Percentiles rank a stretch among this genome's conserved stretches.
These are phyloP conservation scores for Hexactinellida sp. DNA, from an alignment of 37 sponge, comb jelly and placozoan genomes.

Conservation along the genomic window DNA sequence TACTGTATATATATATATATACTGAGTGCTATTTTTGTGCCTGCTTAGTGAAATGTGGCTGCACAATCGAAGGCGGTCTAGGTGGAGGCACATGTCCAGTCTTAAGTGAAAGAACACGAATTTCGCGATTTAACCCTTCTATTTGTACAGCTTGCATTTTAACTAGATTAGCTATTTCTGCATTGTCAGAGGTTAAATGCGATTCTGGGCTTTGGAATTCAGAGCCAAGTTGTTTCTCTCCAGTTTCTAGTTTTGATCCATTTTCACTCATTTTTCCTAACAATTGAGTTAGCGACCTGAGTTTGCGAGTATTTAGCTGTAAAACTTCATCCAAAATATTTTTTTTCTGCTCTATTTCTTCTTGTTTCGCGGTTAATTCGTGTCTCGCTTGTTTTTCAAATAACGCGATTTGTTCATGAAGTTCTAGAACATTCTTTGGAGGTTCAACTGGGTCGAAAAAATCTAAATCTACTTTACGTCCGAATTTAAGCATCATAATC, in stretches of 20 bases:
- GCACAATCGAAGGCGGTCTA: slow-evolving; percentile 43
- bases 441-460: slow-evolving; percentile 52
- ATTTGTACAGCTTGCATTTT: slow-evolving; percentile 62
- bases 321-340: slow-evolving; percentile 30
- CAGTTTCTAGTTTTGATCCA: slow-evolving; percentile 50
- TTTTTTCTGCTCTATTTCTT: slow-evolving; percentile 41
- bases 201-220: slow-evolving; percentile 13
- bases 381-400: slow-evolving; percentile 32
- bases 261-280: slow-evolving; percentile 33
- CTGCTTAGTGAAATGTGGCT: slow-evolving; percentile 20
- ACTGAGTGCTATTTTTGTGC: background rate
- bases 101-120: slow-evolving; percentile 54
- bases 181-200: background rate
- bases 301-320: slow-evolving; percentile 59
- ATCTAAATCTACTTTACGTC: slow-evolving; percentile 77
- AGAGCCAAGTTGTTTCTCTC: slow-evolving; percentile 49
- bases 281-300: slow-evolving; percentile 45
- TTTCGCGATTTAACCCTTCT: slow-evolving; percentile 61
- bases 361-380: slow-evolving; percentile 21
- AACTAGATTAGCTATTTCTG: slow-evolving; percentile 26
- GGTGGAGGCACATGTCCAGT: slow-evolving; percentile 86
- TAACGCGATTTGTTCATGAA: slow-evolving; percentile 35
- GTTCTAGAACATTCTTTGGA: slow-evolving; percentile 60
- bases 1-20: background rate
- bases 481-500: slow-evolving; percentile 91